Percentiles rank a stretch among this genome's conserved stretches.
Conservation (phyloP, 2,888 invertebrate species). For the Amphipyra berbera region DNA sequence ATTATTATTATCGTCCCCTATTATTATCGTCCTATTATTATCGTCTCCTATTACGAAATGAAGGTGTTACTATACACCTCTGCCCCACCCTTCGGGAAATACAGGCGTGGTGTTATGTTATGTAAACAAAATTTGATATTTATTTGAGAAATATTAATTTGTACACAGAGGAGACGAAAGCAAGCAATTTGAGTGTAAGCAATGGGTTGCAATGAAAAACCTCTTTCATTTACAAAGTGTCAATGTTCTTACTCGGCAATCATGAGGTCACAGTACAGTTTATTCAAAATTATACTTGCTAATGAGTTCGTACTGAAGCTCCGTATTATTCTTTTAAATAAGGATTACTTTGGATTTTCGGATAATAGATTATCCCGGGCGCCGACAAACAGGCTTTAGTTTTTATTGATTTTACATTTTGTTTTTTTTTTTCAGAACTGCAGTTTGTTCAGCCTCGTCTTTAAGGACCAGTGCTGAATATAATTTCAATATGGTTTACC, state of each 20-base stretch:
- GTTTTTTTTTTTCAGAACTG: slow-evolving; percentile 10
- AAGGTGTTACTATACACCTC: too few species aligned
- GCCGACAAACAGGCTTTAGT: slow-evolving; percentile 29
- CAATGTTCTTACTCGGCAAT: slow-evolving; percentile 25
- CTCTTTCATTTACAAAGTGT: slow-evolving; percentile 42
- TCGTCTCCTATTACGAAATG: too few species aligned
- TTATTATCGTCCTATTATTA: too few species aligned
- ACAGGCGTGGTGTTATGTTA: too few species aligned
- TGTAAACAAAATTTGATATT: too few species aligned
- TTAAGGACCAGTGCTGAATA: too few species aligned
- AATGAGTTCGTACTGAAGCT: slow-evolving; percentile 29
- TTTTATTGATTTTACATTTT: slow-evolving; percentile 37
- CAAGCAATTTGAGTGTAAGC: slow-evolving; percentile 24
- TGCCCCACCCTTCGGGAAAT: too few species aligned
- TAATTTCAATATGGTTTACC: too few species aligned
- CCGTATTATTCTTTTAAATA: slow-evolving; percentile 40
- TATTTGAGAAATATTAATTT: too few species aligned
- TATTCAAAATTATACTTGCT: slow-evolving; percentile 37
- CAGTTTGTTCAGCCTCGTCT: neutral
- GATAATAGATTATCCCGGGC: slow-evolving; percentile 32
- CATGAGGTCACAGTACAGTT: slow-evolving; percentile 21
- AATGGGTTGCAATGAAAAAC: slow-evolving; percentile 28
- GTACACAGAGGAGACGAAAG: neutral
- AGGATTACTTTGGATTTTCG: slow-evolving; percentile 46
- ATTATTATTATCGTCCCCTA: too few species aligned